Conservation (phyloP, 1,140 invertebrate genomes). For the Calephelis nemesis region DNA sequence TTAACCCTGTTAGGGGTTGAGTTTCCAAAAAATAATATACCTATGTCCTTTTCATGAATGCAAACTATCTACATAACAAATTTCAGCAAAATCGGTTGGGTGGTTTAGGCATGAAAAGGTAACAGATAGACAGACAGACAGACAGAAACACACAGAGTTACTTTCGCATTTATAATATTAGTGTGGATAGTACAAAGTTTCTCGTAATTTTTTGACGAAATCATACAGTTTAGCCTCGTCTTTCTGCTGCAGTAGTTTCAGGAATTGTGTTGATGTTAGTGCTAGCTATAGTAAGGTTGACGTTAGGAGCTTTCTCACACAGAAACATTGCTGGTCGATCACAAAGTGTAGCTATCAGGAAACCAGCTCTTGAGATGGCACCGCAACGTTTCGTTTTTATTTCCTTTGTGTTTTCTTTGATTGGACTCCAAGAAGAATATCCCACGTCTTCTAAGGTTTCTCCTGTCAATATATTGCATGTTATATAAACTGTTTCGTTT, state of each 20-base stretch:
- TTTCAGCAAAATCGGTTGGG: too few relatives aligned
- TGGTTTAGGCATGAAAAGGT: too few relatives aligned
- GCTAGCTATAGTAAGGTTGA: slow-evolving; percentile 16
- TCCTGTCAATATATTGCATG: slow-evolving; percentile 25
- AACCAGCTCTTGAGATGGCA: slow-evolving; percentile 52
- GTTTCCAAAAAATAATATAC: too few relatives aligned
- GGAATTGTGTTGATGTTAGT: not conserved
- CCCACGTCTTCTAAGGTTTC: slow-evolving; percentile 51
- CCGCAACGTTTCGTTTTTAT: slow-evolving; percentile 44
- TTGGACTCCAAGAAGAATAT: slow-evolving; percentile 47
- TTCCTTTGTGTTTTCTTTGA: slow-evolving; percentile 34
- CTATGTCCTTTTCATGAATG: too few relatives aligned
- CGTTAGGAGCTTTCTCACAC: slow-evolving; percentile 46
- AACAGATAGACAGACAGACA: too few relatives aligned
- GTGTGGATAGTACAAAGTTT: too few relatives aligned
- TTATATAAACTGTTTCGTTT: not conserved
- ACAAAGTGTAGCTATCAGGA: slow-evolving; percentile 43
- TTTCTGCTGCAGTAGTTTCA: not conserved
- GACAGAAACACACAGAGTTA: too few relatives aligned
- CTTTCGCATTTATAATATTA: too few relatives aligned
- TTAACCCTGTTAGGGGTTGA: too few relatives aligned
- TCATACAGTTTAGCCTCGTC: too few relatives aligned
- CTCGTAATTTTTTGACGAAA: too few relatives aligned
- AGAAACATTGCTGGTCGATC: slow-evolving; percentile 52
- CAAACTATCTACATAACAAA: too few relatives aligned